These are phyloP conservation scores for Allacma fusca DNA, from an alignment of 2,888 invertebrate genomes.

Conservation along the genomic window DNA sequence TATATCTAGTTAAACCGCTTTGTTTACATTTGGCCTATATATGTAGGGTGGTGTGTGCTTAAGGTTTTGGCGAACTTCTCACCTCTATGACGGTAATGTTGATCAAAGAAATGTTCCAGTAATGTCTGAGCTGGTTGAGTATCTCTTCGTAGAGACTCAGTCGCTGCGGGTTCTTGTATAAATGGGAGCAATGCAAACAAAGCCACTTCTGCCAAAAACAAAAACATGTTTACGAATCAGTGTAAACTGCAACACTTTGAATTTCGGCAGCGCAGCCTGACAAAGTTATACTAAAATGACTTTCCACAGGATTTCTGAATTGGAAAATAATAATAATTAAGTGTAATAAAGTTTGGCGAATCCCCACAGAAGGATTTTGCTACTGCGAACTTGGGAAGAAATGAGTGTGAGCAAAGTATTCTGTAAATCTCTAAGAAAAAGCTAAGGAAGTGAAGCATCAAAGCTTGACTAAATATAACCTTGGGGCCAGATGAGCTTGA, in stretches of 20 bases:
- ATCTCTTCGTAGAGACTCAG: background rate
- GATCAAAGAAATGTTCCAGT: constrained; percentile 20
- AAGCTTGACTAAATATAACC: constrained; percentile 37
- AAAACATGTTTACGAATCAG: background rate
- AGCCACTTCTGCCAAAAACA: constrained; percentile 13
- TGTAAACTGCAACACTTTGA: background rate
- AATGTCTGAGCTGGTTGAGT: background rate
- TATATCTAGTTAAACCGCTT: too few species aligned
- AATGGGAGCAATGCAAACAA: background rate
- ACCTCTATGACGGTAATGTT: background rate
- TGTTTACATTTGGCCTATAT: too few species aligned
- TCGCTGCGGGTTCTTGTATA: background rate
- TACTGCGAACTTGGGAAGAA: background rate
- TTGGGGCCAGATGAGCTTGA: constrained; percentile 15
- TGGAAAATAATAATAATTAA: too few species aligned
- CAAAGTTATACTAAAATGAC: too few species aligned
- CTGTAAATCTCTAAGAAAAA: background rate
- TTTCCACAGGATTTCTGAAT: too few species aligned
- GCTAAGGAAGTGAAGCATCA: constrained; percentile 33
- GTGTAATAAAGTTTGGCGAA: too few species aligned
- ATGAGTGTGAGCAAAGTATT: background rate
- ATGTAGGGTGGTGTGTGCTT: too few species aligned
- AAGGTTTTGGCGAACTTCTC: background rate
- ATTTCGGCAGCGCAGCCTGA: too few species aligned
- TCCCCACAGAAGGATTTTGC: background rate